Evolutionary conservation across 2,113 vertebrate species (phyloP).

Genomic region (Hirundichthys speculiger): DNA sequence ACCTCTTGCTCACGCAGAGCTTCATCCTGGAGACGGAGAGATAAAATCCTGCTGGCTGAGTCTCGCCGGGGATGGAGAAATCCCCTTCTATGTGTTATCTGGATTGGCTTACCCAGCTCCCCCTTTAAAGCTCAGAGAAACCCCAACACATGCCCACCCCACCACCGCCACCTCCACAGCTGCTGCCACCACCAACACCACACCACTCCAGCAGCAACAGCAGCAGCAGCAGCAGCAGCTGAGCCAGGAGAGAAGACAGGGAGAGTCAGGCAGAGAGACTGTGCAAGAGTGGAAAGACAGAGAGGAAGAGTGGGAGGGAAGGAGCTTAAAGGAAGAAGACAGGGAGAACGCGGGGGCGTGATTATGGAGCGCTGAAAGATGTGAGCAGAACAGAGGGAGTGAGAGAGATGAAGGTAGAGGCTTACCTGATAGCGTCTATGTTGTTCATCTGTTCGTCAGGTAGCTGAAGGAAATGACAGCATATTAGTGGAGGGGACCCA

Average conservation of each 20-base stretch:
- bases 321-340: conserved; percentile 71
- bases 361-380: conserved; percentile 64
- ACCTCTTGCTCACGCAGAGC: conserved; percentile 76
- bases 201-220: conserved; percentile 37
- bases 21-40: conserved; percentile 67
- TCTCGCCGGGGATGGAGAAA: conserved; percentile 53
- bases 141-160: conserved; percentile 58
- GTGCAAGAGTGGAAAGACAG: conserved; percentile 59
- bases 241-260: conserved; percentile 50
- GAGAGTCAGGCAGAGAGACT: conserved; percentile 42
- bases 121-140: conserved; percentile 64
- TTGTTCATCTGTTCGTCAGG: conserved; percentile 69
- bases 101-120: conserved; percentile 65
- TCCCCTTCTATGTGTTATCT: conserved; percentile 51
- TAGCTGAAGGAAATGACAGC: conserved; percentile 70
- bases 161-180: conserved; percentile 20
- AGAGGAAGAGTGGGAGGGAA: conserved; percentile 72
- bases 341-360: conserved; percentile 70
- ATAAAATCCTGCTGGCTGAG: conserved; percentile 60
- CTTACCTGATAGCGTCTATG: conserved; percentile 78
- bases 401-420: conserved; percentile 18
- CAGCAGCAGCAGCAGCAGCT: conserved; percentile 41
- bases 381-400: conserved; percentile 40
- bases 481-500: conserved; percentile 57
- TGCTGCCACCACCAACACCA: conserved; percentile 22